Conservation (phyloP, 64 coral and sea anemone species). For the Montipora cactus region DNA sequence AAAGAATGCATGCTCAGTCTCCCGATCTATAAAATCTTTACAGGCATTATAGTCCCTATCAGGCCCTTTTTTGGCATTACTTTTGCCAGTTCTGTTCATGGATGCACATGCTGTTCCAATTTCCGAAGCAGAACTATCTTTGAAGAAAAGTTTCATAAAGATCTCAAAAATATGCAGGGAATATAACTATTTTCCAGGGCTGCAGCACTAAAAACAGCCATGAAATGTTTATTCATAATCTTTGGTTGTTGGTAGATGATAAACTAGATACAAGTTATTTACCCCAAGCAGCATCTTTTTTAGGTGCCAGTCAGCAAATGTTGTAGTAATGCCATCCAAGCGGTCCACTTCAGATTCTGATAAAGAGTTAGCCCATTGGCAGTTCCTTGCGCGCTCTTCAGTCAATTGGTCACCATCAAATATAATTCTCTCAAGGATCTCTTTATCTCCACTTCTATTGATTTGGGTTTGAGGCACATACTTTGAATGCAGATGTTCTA, state of each 20-base stretch:
- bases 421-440: conserved; percentile 28
- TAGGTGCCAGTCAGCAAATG: conserved; percentile 72
- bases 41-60: conserved; percentile 72
- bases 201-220: too few relatives aligned
- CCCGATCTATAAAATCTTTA: conserved; percentile 71
- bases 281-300: conserved; percentile 31
- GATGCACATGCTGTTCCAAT: conserved; percentile 48
- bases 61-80: conserved; percentile 53
- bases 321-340: conserved; percentile 23
- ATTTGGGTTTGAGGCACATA: conserved; percentile 30
- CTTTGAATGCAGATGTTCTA: conserved; percentile 33
- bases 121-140: conserved; percentile 50
- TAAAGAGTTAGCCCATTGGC: conserved; percentile 32
- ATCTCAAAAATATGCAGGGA: conserved; percentile 1
- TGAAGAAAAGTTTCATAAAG: conserved; percentile 60
- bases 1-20: conserved; percentile 61
- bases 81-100: conserved; percentile 25
- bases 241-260: too few relatives aligned
- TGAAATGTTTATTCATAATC: too few relatives aligned
- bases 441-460: background rate
- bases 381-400: conserved; percentile 38
- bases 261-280: background rate
- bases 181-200: too few relatives aligned
- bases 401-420: conserved; percentile 43
- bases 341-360: conserved; percentile 11